Evolutionary conservation across 2,113 vertebrate species (phyloP).

Genomic region (Chloroceryle aenea): DNA sequence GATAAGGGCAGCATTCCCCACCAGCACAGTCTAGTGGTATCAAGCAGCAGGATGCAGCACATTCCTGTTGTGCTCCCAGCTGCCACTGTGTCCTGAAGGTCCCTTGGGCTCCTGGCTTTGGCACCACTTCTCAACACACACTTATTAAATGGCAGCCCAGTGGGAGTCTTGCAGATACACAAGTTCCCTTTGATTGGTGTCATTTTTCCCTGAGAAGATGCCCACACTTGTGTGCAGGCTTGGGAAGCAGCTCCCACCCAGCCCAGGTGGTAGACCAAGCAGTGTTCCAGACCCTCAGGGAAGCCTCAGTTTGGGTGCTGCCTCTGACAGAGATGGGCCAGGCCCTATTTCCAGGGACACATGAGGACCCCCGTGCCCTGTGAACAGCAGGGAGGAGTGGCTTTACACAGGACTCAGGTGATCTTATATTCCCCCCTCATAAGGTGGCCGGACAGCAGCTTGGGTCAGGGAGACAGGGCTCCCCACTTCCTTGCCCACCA

Average conservation of each 20-base stretch:
- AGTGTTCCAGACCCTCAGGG: background rate
- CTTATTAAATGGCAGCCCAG: background rate
- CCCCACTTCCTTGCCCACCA: background rate
- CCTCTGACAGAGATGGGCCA: background rate
- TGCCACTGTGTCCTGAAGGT: conserved; percentile 20
- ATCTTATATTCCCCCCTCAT: background rate
- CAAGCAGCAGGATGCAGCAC: conserved; percentile 23
- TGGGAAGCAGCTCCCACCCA: background rate
- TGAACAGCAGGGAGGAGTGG: background rate
- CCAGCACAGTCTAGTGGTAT: background rate
- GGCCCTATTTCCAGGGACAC: background rate
- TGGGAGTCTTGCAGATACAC: background rate
- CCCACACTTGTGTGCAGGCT: accelerated
- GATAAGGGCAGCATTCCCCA: conserved; percentile 70
- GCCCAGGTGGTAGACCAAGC: background rate
- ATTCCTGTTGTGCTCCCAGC: background rate
- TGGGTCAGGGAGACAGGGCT: background rate
- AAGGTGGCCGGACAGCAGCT: background rate
- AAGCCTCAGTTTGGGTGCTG: background rate
- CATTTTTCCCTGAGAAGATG: background rate
- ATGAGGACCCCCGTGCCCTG: accelerated
- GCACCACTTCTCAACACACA: background rate
- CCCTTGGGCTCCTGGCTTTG: background rate
- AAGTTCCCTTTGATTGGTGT: background rate
- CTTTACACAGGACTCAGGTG: accelerated